Conservation (phyloP, 1,140 invertebrate genomes). For the Anthonomus grandis region DNA sequence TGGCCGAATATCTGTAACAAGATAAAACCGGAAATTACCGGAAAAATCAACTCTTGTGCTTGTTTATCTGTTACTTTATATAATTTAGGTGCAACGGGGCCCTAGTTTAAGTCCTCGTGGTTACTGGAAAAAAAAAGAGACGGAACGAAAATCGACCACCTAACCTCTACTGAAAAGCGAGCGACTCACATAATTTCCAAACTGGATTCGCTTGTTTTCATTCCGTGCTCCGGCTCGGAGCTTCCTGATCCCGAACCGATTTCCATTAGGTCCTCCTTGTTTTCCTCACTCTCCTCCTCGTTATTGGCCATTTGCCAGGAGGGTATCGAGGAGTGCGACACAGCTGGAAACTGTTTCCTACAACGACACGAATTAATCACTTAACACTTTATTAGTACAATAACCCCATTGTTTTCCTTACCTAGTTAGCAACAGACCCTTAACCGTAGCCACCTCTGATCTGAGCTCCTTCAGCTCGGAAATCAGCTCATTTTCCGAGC, state of each 20-base stretch:
- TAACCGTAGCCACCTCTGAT: conserved; percentile 71
- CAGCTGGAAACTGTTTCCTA: conserved; percentile 70
- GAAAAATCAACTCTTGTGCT: neutral
- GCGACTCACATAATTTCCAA: conserved; percentile 63
- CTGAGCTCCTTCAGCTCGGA: conserved; percentile 68
- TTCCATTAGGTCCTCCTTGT: conserved; percentile 46
- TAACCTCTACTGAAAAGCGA: too few species aligned
- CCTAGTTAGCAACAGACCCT: conserved; percentile 72
- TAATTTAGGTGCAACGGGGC: conserved; percentile 19
- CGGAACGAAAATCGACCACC: too few species aligned
- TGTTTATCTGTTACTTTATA: conserved; percentile 29
- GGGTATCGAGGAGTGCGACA: conserved; percentile 66
- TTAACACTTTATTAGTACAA: neutral
- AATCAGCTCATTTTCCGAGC: conserved; percentile 50
- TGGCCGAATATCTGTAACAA: conserved; percentile 30
- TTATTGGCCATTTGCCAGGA: conserved; percentile 67
- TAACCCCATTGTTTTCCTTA: conserved; percentile 38
- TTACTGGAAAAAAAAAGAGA: conserved; percentile 29
- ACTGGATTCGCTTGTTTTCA: conserved; percentile 67
- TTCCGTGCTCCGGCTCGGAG: conserved; percentile 63
- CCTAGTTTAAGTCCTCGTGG: conserved; percentile 21
- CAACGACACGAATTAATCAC: too few species aligned
- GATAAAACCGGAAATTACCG: neutral
- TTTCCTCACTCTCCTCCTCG: conserved; percentile 36
- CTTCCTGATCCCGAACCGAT: conserved; percentile 54